Percentiles rank a stretch among this genome's conserved stretches.
These are phyloP conservation scores for Baronia brevicornis DNA, from an alignment of 2,888 invertebrate genomes.

Conservation along the genomic window DNA sequence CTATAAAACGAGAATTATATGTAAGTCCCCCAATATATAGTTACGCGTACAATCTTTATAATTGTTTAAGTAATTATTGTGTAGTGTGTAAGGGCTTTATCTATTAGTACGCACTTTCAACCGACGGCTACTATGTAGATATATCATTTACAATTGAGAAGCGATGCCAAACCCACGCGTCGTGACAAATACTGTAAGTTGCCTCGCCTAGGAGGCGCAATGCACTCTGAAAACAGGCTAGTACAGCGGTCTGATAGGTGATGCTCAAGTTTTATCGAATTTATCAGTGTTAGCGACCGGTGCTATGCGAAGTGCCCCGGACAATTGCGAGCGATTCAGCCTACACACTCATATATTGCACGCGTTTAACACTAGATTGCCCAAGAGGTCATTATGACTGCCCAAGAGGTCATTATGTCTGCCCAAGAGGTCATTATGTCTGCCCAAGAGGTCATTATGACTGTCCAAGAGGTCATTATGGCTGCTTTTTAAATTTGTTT, in stretches of 20 bases:
- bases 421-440: too few relatives aligned
- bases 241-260: constrained; percentile 16
- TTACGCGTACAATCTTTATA: constrained; percentile 37
- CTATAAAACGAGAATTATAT: constrained; percentile 46
- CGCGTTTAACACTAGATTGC: too few relatives aligned
- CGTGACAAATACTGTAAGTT: too few relatives aligned
- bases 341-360: constrained; percentile 4
- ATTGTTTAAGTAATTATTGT: constrained; percentile 49
- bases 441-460: too few relatives aligned
- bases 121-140: constrained; percentile 22
- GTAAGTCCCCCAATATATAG: constrained; percentile 49
- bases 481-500: too few relatives aligned
- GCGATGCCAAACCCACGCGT: constrained; percentile 11
- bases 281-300: constrained; percentile 23
- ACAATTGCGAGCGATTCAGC: constrained; percentile 8
- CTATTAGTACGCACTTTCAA: constrained; percentile 21
- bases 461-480: too few relatives aligned
- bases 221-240: constrained; percentile 35
- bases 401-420: too few relatives aligned
- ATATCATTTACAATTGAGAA: constrained; percentile 22
- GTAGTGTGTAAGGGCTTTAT: constrained; percentile 38
- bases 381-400: background rate
- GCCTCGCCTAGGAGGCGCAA: too few relatives aligned
- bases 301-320: constrained; percentile 21
- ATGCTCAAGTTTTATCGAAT: constrained; percentile 31